A percentile compares a stretch with the other conserved stretches of the same genome.
These are phyloP conservation scores for Holothuria scabra DNA, from an alignment of 53 echinoderm and acorn worm species.

Conservation along the genomic window DNA sequence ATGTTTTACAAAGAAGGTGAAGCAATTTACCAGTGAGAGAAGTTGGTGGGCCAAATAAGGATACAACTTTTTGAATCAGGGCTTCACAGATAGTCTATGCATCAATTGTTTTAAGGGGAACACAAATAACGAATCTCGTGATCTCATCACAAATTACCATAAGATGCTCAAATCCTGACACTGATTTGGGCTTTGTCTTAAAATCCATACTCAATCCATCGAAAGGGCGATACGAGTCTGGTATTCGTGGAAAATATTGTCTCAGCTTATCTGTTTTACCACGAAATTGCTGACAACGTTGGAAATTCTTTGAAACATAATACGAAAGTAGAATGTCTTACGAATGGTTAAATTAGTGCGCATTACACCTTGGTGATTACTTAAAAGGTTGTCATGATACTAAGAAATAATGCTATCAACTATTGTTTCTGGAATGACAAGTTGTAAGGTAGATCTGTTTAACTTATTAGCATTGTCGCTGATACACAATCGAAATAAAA, in stretches of 20 bases:
- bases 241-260: constrained; percentile 24
- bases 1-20: constrained; percentile 44
- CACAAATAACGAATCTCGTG: constrained; percentile 45
- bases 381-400: no score
- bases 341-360: no score
- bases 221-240: constrained; percentile 22
- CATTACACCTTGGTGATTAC: no score
- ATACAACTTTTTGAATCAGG: constrained; percentile 7
- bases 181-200: constrained; percentile 29
- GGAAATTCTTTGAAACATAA: not conserved
- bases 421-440: no score
- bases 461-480: no score
- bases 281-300: not conserved
- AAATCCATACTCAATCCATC: constrained; percentile 34
- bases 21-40: constrained; percentile 40
- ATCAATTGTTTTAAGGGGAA: not conserved
- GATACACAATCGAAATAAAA: no score
- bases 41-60: constrained; percentile 44
- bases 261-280: not conserved
- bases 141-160: no score
- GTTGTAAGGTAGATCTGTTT: no score
- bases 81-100: no score
- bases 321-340: not conserved
- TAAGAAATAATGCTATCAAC: no score
- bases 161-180: no score